Evolutionary conservation across 2,888 invertebrate genomes (phyloP), one percentile per base, ranked within the genome.

Genomic region (Microchrysa polita): DNA sequence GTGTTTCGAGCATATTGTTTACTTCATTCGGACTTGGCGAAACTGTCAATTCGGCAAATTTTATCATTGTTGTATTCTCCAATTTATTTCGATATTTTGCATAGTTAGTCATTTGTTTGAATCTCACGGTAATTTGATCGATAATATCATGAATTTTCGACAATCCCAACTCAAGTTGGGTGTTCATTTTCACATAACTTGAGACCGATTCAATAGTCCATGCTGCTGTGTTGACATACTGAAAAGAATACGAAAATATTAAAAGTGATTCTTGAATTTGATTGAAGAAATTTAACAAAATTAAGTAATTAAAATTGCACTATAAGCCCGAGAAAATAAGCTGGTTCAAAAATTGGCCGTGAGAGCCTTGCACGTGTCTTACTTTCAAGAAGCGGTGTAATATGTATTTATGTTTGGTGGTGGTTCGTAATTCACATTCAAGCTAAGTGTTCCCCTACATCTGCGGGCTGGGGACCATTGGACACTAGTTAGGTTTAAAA

Each of bases 21-120:
- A 93, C 85, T 1, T 92, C 91, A 59, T 88, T 86, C 0, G 89
- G 84, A 78, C 89, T 88, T 78, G 91, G 91, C 0, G 92, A 90
- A 1, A 93, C 90, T 55, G 90, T 90, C 84, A 88, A 88, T 77
- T 86, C 86, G 0, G 93, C 92, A 80, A 93, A 93, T 79, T 90
- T 88, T 80, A 91, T 86, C 77, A 93, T 80, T 5, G 94, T 94
- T 74, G 86, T 86, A 76, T 85, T 81, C 81, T 93, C 92, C 77
- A 90, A 84, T 74, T 86, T 86, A 42, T 86, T 82, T 77, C 87
- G 86, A 63, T 87, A 79, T 1, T 84, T 81, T 72, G 88, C 86
- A 80, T 91, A 90, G 71, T 87, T 86, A 75, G 87, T 81, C 89
- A 92, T 90, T 79, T 87, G 86, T 34, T 86, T 81, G 77, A 90